A percentile compares a stretch with the other conserved stretches of the same genome.
These are phyloP conservation scores for Drosophila koepferae DNA, from an alignment of 2,888 invertebrate genomes.

Conservation along the genomic window DNA sequence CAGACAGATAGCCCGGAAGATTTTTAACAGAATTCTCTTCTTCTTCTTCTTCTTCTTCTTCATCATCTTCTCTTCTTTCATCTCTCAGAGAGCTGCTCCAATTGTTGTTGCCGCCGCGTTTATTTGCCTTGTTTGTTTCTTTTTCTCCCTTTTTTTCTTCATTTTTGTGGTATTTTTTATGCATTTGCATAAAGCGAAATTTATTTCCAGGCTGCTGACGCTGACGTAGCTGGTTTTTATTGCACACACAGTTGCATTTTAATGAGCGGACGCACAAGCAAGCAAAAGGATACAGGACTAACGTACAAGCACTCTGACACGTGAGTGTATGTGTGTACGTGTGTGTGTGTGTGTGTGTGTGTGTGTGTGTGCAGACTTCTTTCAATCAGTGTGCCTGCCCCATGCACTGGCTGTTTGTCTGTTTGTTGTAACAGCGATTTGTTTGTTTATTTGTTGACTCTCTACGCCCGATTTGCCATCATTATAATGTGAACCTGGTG, in stretches of 20 bases:
- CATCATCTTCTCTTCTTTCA: not conserved
- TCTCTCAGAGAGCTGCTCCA: constrained; percentile 26
- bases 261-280: constrained; percentile 55
- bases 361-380: constrained; percentile 64
- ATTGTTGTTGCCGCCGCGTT: constrained; percentile 30
- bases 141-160: constrained; percentile 4
- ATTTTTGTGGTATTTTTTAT: constrained; percentile 49
- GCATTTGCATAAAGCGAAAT: constrained; percentile 76
- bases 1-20: constrained; percentile 19
- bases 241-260: constrained; percentile 79
- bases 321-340: not conserved
- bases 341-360: constrained; percentile 8
- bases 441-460: constrained; percentile 71
- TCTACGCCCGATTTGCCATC: constrained; percentile 62
- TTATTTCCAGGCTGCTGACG: constrained; percentile 60
- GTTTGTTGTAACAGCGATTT: constrained; percentile 71
- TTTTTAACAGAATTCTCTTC: constrained; percentile 8
- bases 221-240: constrained; percentile 64
- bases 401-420: constrained; percentile 32
- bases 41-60: not conserved
- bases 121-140: constrained; percentile 31
- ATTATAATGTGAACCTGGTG: constrained; percentile 57
- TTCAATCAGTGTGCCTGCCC: constrained; percentile 63
- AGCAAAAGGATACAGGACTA: constrained; percentile 13
- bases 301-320: constrained; percentile 39